Evolutionary conservation across 2,113 vertebrate species (phyloP).

Genomic region (Hippocampus zosterae): DNA sequence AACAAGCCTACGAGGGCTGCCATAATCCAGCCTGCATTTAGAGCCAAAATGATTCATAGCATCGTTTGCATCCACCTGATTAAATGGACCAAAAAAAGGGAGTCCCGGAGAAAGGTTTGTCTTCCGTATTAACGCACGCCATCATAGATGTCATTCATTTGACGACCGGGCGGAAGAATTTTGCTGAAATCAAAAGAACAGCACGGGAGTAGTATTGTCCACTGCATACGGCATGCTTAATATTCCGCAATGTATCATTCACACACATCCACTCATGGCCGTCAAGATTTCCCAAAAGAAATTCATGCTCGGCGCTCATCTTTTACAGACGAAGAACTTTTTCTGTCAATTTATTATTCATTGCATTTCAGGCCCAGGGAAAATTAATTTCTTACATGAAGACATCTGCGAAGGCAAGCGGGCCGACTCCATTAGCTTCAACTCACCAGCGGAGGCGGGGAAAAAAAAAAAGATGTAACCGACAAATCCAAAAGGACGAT

Average conservation of each 20-base stretch:
- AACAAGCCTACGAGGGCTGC: slow-evolving; percentile 28
- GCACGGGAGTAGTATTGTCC: neutral
- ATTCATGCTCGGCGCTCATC: slow-evolving; percentile 37
- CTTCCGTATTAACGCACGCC: neutral
- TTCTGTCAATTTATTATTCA: slow-evolving; percentile 64
- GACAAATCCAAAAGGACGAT: slow-evolving; percentile 47
- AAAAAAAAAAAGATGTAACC: slow-evolving; percentile 23
- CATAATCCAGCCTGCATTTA: slow-evolving; percentile 37
- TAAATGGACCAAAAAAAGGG: neutral
- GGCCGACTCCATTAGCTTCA: slow-evolving; percentile 53
- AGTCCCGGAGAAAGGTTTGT: neutral
- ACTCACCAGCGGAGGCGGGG: slow-evolving; percentile 34
- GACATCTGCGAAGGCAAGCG: slow-evolving; percentile 62
- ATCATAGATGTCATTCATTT: neutral
- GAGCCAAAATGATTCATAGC: slow-evolving; percentile 23
- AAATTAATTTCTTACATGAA: slow-evolving; percentile 62
- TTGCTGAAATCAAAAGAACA: slow-evolving; percentile 4
- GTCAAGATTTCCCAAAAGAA: slow-evolving; percentile 46
- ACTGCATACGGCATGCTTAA: slow-evolving; percentile 4
- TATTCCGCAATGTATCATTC: slow-evolving; percentile 29
- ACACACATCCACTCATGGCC: slow-evolving; percentile 27
- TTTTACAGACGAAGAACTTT: slow-evolving; percentile 50
- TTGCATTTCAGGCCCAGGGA: slow-evolving; percentile 51
- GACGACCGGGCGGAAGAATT: neutral
- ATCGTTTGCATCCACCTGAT: slow-evolving; percentile 17